Evolutionary conservation across 1,140 invertebrate species (phyloP).

Genomic region (Hirudo medicinalis): DNA sequence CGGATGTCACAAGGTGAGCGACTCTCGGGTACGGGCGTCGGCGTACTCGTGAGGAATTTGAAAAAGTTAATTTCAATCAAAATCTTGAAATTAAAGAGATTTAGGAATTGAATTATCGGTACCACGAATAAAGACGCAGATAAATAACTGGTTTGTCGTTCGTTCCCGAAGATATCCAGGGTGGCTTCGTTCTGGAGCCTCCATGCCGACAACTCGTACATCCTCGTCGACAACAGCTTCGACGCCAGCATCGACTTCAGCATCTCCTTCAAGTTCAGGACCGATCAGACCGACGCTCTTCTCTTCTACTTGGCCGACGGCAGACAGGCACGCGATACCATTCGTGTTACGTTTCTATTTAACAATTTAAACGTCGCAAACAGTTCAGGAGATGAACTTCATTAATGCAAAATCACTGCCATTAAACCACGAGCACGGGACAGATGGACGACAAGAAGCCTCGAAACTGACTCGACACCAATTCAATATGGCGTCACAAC

Average conservation of each 20-base stretch:
- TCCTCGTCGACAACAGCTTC: conserved; percentile 30
- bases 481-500: too few relatives aligned
- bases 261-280: conserved; percentile 79
- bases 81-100: neutral
- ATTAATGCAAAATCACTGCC: too few relatives aligned
- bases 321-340: too few relatives aligned
- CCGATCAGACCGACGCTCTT: conserved; percentile 57
- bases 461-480: too few relatives aligned
- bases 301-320: conserved; percentile 58
- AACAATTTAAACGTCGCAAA: too few relatives aligned
- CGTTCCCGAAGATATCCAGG: conserved; percentile 36
- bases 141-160: neutral
- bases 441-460: too few relatives aligned
- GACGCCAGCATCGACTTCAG: conserved; percentile 42
- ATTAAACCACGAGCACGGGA: too few relatives aligned
- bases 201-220: conserved; percentile 25
- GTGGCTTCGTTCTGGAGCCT: conserved; percentile 38
- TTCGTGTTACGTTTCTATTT: too few relatives aligned
- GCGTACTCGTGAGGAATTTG: neutral
- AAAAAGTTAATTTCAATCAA: neutral
- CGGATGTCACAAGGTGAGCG: conserved; percentile 64
- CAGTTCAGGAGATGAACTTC: too few relatives aligned
- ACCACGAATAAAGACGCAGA: neutral
- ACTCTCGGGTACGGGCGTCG: neutral
- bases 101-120: neutral